Evolutionary conservation across 2,888 invertebrate genomes (phyloP).

Genomic region (Chalcis sispes): DNA sequence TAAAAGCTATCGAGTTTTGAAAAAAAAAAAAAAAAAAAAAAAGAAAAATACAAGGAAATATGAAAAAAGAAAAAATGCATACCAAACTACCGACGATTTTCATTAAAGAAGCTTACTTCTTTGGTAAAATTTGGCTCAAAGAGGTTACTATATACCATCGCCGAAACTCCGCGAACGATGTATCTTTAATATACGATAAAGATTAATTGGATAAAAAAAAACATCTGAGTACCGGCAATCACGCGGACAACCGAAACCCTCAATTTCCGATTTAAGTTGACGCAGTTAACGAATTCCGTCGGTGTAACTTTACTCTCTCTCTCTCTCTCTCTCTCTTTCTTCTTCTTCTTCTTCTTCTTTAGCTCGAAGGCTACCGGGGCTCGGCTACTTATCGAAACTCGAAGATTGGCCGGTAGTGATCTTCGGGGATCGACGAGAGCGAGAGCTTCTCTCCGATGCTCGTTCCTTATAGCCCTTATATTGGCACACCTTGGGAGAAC

Average conservation of each 20-base stretch:
- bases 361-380: neutral
- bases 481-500: conserved; percentile 47
- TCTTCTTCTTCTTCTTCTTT: neutral
- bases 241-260: conserved; percentile 29
- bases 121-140: conserved; percentile 8
- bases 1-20: neutral
- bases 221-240: conserved; percentile 10
- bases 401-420: conserved; percentile 38
- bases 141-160: neutral
- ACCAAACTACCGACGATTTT: too few relatives aligned
- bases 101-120: conserved; percentile 4
- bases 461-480: conserved; percentile 17
- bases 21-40: neutral
- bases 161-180: neutral
- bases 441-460: too few relatives aligned
- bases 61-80: neutral
- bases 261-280: conserved; percentile 52
- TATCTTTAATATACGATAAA: conserved; percentile 41
- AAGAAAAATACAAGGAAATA: neutral
- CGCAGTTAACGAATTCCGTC: conserved; percentile 50
- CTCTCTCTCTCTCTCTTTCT: conserved; percentile 10
- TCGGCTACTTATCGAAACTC: conserved; percentile 49
- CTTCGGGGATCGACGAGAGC: too few relatives aligned
- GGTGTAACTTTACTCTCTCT: conserved; percentile 38
- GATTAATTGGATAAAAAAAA: conserved; percentile 43